Conservation (phyloP, 2,797 vertebrate species). For the Molothrus ater region DNA sequence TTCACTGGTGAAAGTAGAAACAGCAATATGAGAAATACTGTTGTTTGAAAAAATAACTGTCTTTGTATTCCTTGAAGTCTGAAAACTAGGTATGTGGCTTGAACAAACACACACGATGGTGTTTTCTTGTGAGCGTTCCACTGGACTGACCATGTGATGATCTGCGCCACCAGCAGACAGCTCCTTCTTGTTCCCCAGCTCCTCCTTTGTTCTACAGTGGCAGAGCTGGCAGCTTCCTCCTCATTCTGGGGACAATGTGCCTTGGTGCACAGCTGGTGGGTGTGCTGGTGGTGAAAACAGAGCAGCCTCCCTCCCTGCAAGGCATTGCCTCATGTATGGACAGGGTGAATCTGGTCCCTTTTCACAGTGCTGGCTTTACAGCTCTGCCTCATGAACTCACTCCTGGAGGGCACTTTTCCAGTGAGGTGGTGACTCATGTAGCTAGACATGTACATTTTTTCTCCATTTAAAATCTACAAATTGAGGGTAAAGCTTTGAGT, state of each 20-base stretch:
- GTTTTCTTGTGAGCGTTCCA: neutral
- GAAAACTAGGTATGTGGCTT: constrained; percentile 35
- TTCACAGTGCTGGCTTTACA: neutral
- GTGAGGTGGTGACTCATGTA: neutral
- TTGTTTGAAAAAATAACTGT: constrained; percentile 61
- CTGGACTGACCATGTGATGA: neutral
- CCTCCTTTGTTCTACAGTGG: fast-evolving
- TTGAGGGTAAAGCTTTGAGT: neutral
- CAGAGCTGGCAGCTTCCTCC: neutral
- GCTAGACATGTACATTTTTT: fast-evolving
- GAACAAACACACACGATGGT: neutral
- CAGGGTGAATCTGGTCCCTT: neutral
- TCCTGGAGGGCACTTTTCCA: neutral
- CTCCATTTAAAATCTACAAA: neutral
- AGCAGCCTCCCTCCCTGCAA: neutral
- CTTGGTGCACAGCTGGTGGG: fast-evolving
- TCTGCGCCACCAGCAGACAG: neutral
- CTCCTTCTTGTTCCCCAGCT: neutral
- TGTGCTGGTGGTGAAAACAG: neutral
- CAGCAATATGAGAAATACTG: constrained; percentile 23
- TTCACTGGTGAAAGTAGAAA: constrained; percentile 59
- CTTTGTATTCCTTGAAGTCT: neutral
- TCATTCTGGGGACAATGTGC: neutral
- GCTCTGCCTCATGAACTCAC: neutral
- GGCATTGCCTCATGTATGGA: neutral